Conservation (phyloP, 2,888 invertebrate species). For the Ypsolopha scabrella region DNA sequence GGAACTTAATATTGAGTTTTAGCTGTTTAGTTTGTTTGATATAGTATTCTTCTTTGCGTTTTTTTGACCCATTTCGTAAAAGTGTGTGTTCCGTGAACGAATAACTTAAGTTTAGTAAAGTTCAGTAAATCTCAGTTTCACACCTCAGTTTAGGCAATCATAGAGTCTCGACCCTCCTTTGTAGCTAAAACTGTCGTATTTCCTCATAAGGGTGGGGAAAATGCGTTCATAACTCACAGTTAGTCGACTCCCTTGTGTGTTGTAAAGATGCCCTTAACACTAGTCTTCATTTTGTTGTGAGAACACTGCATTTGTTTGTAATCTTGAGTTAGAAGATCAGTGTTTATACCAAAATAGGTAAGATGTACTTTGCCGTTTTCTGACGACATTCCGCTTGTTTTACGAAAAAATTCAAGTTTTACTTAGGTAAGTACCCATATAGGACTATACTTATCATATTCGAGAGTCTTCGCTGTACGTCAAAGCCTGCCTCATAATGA, state of each 20-base stretch:
- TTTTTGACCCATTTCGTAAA: neutral
- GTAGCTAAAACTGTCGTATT: constrained; percentile 60
- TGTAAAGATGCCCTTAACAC: constrained; percentile 68
- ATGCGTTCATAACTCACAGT: constrained; percentile 64
- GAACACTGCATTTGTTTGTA: constrained; percentile 36
- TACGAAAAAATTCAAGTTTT: no score
- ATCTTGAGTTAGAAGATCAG: constrained; percentile 20
- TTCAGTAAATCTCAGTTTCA: neutral
- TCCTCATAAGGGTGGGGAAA: constrained; percentile 66
- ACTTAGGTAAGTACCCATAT: no score
- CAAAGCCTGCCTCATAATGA: no score
- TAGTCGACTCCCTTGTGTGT: constrained; percentile 59
- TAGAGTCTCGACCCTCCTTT: constrained; percentile 41
- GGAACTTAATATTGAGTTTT: no score
- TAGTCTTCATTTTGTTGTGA: constrained; percentile 61
- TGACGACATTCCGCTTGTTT: no score
- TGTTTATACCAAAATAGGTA: constrained; percentile 1
- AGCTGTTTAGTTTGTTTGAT: no score
- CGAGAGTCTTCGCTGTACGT: no score
- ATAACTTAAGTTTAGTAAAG: neutral
- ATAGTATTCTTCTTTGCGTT: neutral
- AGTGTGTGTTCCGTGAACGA: neutral
- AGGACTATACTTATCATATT: no score
- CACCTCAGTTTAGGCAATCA: constrained; percentile 45
- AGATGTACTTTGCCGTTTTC: no score